phyloP scores from a whole-genome alignment of 37 sponge, comb jelly and placozoan genomes.

The Mnemiopsis leidyi region DNA sequence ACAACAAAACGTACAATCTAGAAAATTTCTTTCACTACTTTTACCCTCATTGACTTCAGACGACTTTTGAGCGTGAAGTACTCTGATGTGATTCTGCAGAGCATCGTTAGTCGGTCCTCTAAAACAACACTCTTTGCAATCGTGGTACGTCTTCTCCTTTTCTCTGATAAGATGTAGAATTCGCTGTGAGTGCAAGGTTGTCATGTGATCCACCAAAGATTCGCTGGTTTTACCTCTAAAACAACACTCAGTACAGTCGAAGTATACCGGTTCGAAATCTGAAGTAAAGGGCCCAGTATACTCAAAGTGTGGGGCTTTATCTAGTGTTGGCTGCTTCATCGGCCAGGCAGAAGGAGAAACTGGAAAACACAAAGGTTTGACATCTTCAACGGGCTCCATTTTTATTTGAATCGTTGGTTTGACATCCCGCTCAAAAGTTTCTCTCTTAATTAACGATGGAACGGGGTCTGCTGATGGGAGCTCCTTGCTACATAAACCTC shows the following conservation, averaged over 20 bases:
- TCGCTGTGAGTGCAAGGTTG: not conserved
- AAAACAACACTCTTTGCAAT: not conserved
- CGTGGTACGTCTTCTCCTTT: not conserved
- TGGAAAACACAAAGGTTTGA: not conserved
- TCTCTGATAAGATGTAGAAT: not conserved
- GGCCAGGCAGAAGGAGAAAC: too few species aligned
- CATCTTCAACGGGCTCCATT: not conserved
- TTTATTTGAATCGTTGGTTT: not conserved
- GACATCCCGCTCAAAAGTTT: not conserved
- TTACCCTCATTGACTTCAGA: too few species aligned
- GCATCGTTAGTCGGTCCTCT: not conserved
- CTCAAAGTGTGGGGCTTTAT: not conserved
- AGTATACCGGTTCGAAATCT: not conserved
- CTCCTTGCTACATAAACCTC: too few species aligned
- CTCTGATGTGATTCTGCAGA: not conserved
- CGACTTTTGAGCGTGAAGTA: too few species aligned
- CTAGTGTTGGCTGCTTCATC: not conserved
- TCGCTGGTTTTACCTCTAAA: not conserved
- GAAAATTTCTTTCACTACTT: not conserved
- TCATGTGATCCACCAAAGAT: not conserved
- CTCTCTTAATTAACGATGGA: not conserved
- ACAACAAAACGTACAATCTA: not conserved
- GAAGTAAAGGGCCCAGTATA: not conserved
- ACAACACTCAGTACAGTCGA: not conserved
- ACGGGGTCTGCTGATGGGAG: too few species aligned